These are phyloP conservation scores for Sesia bembeciformis DNA, from an alignment of 2,888 invertebrate species.

Conservation along the genomic window DNA sequence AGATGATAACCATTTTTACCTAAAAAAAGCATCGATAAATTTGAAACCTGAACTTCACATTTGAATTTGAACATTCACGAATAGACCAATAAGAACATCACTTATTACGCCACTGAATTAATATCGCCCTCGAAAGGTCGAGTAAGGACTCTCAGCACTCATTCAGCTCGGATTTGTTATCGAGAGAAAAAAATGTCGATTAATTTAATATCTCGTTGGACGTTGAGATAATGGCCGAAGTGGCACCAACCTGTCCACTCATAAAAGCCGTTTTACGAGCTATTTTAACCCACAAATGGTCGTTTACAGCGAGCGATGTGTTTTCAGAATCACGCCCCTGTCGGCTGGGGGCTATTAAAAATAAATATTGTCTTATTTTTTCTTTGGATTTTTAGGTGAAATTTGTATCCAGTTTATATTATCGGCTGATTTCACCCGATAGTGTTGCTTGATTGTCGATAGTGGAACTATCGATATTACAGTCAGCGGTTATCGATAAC, in stretches of 20 bases:
- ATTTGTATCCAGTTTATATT: conserved; percentile 1
- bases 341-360: conserved; percentile 9
- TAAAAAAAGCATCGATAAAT: too few species aligned
- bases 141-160: too few species aligned
- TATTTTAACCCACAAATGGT: conserved; percentile 50
- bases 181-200: conserved; percentile 21
- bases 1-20: too few species aligned
- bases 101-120: too few species aligned
- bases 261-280: conserved; percentile 59
- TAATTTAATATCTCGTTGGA: conserved; percentile 48
- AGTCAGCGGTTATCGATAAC: too few species aligned
- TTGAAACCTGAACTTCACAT: too few species aligned
- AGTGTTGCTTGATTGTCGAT: too few species aligned
- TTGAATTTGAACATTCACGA: too few species aligned
- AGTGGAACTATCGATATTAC: too few species aligned
- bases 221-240: conserved; percentile 42
- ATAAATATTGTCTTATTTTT: conserved; percentile 3
- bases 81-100: too few species aligned
- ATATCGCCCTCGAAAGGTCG: too few species aligned
- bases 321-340: conserved; percentile 31
- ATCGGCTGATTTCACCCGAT: too few species aligned
- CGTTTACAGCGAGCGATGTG: conserved; percentile 43
- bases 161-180: conserved; percentile 11
- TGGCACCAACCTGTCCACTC: conserved; percentile 45
- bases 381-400: conserved; percentile 1